Evolutionary conservation across 2,113 vertebrate species (phyloP).

Genomic region (Tor tambroides): DNA sequence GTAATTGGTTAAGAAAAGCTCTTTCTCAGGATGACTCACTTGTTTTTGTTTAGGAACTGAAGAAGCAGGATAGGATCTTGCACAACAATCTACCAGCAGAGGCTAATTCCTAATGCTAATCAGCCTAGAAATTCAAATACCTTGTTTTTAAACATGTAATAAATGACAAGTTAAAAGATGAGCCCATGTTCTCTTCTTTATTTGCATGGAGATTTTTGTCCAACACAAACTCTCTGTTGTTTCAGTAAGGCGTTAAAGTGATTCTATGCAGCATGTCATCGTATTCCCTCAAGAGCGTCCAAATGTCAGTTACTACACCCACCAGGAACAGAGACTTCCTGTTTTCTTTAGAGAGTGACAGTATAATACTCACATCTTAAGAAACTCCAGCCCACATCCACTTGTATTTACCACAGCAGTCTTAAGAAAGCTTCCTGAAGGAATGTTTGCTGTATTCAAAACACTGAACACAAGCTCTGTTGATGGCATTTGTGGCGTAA

Average conservation of each 20-base stretch:
- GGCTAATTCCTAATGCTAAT: too few relatives aligned
- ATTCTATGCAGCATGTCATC: not conserved
- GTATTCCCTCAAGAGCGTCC: not conserved
- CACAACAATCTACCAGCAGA: too few relatives aligned
- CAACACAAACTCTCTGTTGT: not conserved
- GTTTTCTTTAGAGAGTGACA: not conserved
- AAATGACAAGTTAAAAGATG: too few relatives aligned
- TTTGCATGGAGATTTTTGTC: not conserved
- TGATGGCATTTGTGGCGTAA: not conserved
- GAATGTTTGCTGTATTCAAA: not conserved
- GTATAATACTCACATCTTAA: not conserved
- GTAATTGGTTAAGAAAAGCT: too few relatives aligned
- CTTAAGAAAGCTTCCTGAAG: not conserved
- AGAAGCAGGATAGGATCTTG: too few relatives aligned
- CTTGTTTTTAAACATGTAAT: too few relatives aligned
- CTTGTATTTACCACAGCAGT: slow-evolving; percentile 39
- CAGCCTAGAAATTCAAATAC: too few relatives aligned
- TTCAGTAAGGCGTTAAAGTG: not conserved
- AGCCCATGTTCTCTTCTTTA: not conserved
- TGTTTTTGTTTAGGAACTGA: too few relatives aligned
- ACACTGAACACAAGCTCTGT: not conserved
- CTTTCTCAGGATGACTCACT: too few relatives aligned
- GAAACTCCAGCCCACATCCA: slow-evolving; percentile 7
- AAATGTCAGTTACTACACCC: slow-evolving; percentile 22
- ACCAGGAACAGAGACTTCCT: not conserved